phyloP scores from a whole-genome alignment of 2,888 invertebrate genomes.

The Drosophila diplacantha region DNA sequence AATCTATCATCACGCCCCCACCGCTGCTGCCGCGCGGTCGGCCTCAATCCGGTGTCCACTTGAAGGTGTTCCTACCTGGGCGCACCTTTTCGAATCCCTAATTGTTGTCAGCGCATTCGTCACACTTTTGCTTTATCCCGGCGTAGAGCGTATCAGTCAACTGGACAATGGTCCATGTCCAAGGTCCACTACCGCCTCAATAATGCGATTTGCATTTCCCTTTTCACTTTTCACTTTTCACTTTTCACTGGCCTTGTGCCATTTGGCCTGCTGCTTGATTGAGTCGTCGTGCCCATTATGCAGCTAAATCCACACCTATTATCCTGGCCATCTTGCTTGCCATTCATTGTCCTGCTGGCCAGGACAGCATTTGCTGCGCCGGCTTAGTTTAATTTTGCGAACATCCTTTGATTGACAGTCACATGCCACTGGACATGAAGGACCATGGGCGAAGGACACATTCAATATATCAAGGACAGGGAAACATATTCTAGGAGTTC shows the following conservation, averaged over 20 bases:
- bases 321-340: slow-evolving; percentile 15
- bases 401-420: slow-evolving; percentile 59
- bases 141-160: slow-evolving; percentile 31
- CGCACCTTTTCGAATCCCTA: slow-evolving; percentile 42
- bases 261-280: slow-evolving; percentile 64
- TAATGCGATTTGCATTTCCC: slow-evolving; percentile 76
- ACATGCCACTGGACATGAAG: slow-evolving; percentile 46
- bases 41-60: slow-evolving; percentile 62
- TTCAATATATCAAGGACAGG: not conserved
- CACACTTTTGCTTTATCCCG: slow-evolving; percentile 56
- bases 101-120: slow-evolving; percentile 69
- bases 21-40: slow-evolving; percentile 13
- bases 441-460: slow-evolving; percentile 20
- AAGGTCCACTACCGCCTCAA: slow-evolving; percentile 66
- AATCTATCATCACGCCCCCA: slow-evolving; percentile 35
- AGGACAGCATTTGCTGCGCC: slow-evolving; percentile 49
- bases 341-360: slow-evolving; percentile 22
- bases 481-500: not conserved
- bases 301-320: slow-evolving; percentile 62
- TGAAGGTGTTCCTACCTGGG: slow-evolving; percentile 48
- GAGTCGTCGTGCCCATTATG: slow-evolving; percentile 56
- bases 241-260: slow-evolving; percentile 30
- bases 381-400: slow-evolving; percentile 56
- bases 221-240: slow-evolving; percentile 43
- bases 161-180: slow-evolving; percentile 50